These are phyloP conservation scores for Heliothis subflexa DNA, from an alignment of 1,140 invertebrate genomes.

Conservation along the genomic window DNA sequence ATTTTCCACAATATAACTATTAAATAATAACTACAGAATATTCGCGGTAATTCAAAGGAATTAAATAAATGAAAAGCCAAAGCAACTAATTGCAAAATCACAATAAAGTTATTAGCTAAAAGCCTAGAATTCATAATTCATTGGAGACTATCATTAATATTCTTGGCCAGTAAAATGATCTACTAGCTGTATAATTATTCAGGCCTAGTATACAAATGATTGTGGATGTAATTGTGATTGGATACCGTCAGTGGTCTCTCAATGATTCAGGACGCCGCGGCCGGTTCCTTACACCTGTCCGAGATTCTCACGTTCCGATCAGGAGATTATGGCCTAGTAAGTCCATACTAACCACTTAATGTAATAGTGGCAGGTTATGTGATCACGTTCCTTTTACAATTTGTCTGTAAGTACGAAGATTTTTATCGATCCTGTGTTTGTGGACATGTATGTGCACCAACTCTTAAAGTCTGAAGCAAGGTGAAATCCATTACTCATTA, in stretches of 20 bases:
- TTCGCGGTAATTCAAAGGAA: too few species aligned
- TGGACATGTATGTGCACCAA: too few species aligned
- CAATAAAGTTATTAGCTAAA: slow-evolving; percentile 13
- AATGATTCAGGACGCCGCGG: slow-evolving; percentile 30
- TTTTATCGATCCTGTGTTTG: too few species aligned
- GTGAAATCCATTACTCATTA: too few species aligned
- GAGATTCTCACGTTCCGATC: slow-evolving; percentile 47
- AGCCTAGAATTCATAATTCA: background rate
- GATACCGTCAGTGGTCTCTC: background rate
- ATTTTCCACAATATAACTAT: background rate
- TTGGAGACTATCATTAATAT: background rate
- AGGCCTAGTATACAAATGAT: slow-evolving; percentile 15
- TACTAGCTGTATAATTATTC: slow-evolving; percentile 14
- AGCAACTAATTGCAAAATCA: slow-evolving; percentile 3
- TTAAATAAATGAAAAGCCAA: background rate
- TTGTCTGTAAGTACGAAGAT: background rate
- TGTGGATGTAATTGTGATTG: slow-evolving; percentile 29
- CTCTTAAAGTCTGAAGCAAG: too few species aligned
- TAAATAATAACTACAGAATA: too few species aligned
- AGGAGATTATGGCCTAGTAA: slow-evolving; percentile 18
- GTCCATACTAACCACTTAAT: slow-evolving; percentile 19
- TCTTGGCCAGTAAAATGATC: slow-evolving; percentile 20
- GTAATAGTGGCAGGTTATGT: background rate
- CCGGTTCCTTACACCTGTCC: slow-evolving; percentile 52
- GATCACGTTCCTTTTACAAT: slow-evolving; percentile 21